These are phyloP conservation scores for Caranx ignobilis DNA, from an alignment of 2,113 vertebrate species.

Conservation along the genomic window DNA sequence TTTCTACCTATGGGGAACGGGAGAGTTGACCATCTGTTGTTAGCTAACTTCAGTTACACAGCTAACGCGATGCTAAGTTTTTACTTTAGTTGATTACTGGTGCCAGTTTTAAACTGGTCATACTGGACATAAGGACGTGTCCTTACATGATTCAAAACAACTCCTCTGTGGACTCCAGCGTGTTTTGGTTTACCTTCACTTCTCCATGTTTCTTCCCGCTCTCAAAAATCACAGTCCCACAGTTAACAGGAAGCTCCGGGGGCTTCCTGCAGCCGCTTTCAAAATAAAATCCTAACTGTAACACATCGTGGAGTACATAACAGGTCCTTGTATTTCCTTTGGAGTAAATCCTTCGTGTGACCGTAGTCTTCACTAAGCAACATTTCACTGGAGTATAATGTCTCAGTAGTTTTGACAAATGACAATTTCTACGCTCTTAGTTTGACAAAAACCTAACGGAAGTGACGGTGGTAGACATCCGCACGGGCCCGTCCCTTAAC, in stretches of 20 bases:
- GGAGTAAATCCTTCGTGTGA: too few species aligned
- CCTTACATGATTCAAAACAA: not conserved
- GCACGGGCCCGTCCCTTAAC: too few species aligned
- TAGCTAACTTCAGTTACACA: not conserved
- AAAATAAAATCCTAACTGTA: conserved; percentile 17
- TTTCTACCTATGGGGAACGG: not conserved
- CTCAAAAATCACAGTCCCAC: conserved; percentile 17
- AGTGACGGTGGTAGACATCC: not conserved
- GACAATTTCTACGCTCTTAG: not conserved
- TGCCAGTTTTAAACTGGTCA: not conserved
- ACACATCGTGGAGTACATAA: not conserved
- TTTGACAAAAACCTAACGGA: not conserved
- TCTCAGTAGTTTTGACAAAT: not conserved
- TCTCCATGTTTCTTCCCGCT: conserved; percentile 58
- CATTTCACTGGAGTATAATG: not conserved
- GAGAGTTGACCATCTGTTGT: too few species aligned
- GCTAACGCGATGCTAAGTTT: not conserved
- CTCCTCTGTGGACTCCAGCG: rapidly evolving
- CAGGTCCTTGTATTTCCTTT: not conserved
- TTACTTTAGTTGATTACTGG: too few species aligned
- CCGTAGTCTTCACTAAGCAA: too few species aligned
- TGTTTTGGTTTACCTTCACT: rapidly evolving
- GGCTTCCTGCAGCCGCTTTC: not conserved
- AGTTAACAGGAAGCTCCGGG: not conserved
- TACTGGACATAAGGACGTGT: not conserved